Percentiles rank a stretch among this genome's conserved stretches.
phyloP scores from a whole-genome alignment of 2,888 invertebrate genomes.

The Adelognathus sp. region DNA sequence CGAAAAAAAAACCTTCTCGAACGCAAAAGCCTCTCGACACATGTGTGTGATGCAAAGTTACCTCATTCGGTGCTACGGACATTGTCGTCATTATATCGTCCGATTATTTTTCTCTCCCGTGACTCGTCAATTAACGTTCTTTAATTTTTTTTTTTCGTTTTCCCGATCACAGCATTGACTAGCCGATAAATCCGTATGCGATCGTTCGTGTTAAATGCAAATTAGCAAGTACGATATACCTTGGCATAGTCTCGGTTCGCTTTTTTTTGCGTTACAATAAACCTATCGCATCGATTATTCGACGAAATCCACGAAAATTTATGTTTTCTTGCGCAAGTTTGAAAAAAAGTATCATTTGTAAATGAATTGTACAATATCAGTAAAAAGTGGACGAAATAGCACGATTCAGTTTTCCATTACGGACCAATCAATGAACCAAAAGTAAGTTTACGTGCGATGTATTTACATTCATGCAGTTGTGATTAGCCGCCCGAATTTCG shows the following conservation, averaged over 20 bases:
- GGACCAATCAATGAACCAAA: not conserved
- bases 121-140: slow-evolving; percentile 25
- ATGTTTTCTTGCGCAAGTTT: too few species aligned
- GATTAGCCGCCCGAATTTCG: not conserved
- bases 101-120: not conserved
- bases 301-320: not conserved
- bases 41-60: slow-evolving; percentile 34
- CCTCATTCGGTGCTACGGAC: slow-evolving; percentile 23
- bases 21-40: slow-evolving; percentile 45
- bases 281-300: not conserved
- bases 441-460: not conserved
- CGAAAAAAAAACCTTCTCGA: slow-evolving; percentile 16
- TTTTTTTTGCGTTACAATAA: slow-evolving; percentile 6
- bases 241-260: not conserved
- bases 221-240: slow-evolving; percentile 32
- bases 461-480: slow-evolving; percentile 6
- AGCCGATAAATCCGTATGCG: slow-evolving; percentile 52
- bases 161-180: slow-evolving; percentile 50
- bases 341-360: not conserved
- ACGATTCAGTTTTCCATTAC: too few species aligned
- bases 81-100: slow-evolving; percentile 16
- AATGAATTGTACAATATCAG: not conserved
- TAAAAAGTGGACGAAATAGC: too few species aligned
- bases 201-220: slow-evolving; percentile 5
- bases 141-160: not conserved